Evolutionary conservation across 1,140 invertebrate genomes (phyloP).

Genomic region (Arion vulgaris): DNA sequence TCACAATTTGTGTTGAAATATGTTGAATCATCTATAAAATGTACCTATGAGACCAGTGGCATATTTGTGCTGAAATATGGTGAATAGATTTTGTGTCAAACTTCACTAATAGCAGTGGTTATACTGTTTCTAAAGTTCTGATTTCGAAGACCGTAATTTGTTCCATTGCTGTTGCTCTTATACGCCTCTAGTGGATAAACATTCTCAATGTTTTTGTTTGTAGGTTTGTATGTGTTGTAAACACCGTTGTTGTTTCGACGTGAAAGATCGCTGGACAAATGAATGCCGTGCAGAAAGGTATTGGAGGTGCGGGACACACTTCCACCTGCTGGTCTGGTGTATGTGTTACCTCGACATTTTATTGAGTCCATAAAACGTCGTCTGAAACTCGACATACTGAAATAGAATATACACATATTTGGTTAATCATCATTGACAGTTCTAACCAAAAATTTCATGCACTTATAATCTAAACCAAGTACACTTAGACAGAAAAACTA

Average conservation of each 20-base stretch:
- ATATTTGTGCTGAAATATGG: too few species aligned
- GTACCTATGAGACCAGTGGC: too few species aligned
- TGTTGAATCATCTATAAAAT: too few species aligned
- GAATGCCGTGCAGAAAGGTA: conserved; percentile 36
- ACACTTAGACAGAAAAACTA: too few species aligned
- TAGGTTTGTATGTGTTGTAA: conserved; percentile 13
- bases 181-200: conserved; percentile 7
- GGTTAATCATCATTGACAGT: too few species aligned
- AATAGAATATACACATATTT: neutral
- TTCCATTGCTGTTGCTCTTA: neutral
- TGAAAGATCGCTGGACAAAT: neutral
- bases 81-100: neutral
- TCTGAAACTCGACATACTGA: conserved; percentile 43
- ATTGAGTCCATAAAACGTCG: conserved; percentile 44
- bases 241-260: conserved; percentile 26
- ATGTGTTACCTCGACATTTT: conserved; percentile 25
- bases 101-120: neutral
- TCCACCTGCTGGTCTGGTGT: conserved; percentile 11
- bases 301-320: conserved; percentile 43
- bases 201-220: neutral
- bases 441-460: too few species aligned
- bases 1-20: too few species aligned
- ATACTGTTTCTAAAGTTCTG: neutral
- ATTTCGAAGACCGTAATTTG: neutral
- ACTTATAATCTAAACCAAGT: too few species aligned